phyloP scores from a whole-genome alignment of 2,888 invertebrate genomes.

The Muschampia plurimacula region DNA sequence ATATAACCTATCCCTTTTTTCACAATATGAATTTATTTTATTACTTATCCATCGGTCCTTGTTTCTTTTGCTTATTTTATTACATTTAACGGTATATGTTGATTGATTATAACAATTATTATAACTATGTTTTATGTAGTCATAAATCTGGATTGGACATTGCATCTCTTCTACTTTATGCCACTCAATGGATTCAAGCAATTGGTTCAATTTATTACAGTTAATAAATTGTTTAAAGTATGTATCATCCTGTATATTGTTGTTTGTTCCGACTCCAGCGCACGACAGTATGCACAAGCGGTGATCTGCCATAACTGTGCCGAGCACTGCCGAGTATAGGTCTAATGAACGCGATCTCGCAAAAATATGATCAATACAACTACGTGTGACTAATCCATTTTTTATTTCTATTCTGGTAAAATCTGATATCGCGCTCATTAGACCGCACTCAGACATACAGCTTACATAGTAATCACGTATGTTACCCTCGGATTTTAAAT shows the following conservation, averaged over 20 bases:
- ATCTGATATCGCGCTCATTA: slow-evolving; percentile 36
- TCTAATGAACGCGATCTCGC: slow-evolving; percentile 34
- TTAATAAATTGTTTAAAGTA: not conserved
- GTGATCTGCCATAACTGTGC: slow-evolving; percentile 38
- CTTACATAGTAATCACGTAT: slow-evolving; percentile 26
- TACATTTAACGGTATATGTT: not conserved
- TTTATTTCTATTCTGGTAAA: slow-evolving; percentile 39
- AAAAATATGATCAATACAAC: slow-evolving; percentile 43
- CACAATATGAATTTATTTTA: not conserved
- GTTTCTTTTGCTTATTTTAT: not conserved
- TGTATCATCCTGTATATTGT: not conserved
- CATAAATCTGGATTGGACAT: not conserved
- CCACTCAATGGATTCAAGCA: not conserved
- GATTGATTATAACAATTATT: not conserved
- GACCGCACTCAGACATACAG: slow-evolving; percentile 28
- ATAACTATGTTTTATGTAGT: not conserved
- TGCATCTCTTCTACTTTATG: not conserved
- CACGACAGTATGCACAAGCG: slow-evolving; percentile 16
- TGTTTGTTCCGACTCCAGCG: not conserved
- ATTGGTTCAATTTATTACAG: not conserved
- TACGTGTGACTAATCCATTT: slow-evolving; percentile 29
- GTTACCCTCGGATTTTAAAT: slow-evolving; percentile 12
- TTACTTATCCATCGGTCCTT: not conserved
- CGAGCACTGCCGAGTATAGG: slow-evolving; percentile 41
- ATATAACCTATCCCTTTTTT: not conserved